Evolutionary conservation across 2,888 invertebrate genomes (phyloP).

Genomic region (Leucophora obtusa): DNA sequence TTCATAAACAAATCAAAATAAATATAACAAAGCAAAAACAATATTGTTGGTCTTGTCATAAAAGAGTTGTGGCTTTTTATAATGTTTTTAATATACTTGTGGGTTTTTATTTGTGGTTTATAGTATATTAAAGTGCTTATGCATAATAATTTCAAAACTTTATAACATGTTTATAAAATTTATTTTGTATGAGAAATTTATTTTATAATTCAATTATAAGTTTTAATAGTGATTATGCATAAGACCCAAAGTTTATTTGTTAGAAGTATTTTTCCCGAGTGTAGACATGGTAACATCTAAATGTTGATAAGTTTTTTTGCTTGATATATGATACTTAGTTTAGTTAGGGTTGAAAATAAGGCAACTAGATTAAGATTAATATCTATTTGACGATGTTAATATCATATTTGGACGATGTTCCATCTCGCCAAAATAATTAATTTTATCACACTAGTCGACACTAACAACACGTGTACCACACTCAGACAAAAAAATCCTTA

Average conservation of each 20-base stretch:
- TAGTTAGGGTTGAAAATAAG: neutral
- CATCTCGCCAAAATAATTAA: slow-evolving; percentile 14
- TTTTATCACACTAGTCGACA: too few relatives aligned
- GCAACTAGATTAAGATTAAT: neutral
- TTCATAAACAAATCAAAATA: neutral
- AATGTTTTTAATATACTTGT: neutral
- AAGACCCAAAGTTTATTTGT: neutral
- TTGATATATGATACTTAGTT: neutral
- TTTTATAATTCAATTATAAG: too few relatives aligned
- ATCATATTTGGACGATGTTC: neutral
- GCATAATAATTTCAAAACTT: too few relatives aligned
- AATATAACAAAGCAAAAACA: slow-evolving; percentile 3
- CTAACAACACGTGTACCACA: too few relatives aligned
- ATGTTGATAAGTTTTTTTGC: slow-evolving; percentile 26
- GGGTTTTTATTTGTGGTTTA: neutral
- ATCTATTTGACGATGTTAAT: too few relatives aligned
- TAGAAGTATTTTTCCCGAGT: neutral
- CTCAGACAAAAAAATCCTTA: too few relatives aligned
- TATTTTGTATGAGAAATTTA: too few relatives aligned
- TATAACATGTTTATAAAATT: too few relatives aligned
- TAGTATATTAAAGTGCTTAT: too few relatives aligned
- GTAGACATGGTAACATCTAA: slow-evolving; percentile 17
- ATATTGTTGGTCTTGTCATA: neutral
- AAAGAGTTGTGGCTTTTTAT: slow-evolving; percentile 5
- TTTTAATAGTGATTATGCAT: too few relatives aligned